A percentile compares a stretch with the other conserved stretches of the same genome.
Evolutionary conservation across 2,888 invertebrate genomes (phyloP).

Genomic region (Cerastis rubricosa): DNA sequence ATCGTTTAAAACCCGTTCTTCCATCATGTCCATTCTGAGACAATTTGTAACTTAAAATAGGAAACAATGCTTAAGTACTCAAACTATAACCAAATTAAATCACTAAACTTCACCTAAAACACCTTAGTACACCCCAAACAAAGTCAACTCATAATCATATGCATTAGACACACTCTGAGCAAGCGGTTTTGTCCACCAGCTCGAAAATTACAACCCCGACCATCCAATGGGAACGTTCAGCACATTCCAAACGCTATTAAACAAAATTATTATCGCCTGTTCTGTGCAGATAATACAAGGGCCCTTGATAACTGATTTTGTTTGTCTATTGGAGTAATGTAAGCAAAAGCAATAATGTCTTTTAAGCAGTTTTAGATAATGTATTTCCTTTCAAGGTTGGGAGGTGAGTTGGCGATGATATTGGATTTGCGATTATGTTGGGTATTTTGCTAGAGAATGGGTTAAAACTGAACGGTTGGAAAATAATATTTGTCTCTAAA

Average conservation of each 20-base stretch:
- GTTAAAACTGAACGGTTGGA: not conserved
- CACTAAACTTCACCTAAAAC: not conserved
- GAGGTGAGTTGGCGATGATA: not conserved
- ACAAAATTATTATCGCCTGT: constrained; percentile 65
- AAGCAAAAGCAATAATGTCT: constrained; percentile 4
- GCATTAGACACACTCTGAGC: constrained; percentile 69
- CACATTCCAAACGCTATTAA: constrained; percentile 57
- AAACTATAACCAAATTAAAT: not conserved
- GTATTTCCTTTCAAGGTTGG: constrained; percentile 16
- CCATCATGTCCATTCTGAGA: too few species aligned
- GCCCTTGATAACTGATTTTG: constrained; percentile 56
- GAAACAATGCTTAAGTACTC: not conserved
- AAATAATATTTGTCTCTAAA: too few species aligned
- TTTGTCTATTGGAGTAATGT: constrained; percentile 37
- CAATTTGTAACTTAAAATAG: too few species aligned
- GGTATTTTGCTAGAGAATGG: not conserved
- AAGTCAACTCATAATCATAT: constrained; percentile 61
- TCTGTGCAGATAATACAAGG: constrained; percentile 47
- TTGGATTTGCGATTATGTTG: not conserved
- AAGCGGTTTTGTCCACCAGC: constrained; percentile 64
- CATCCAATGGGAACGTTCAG: constrained; percentile 53
- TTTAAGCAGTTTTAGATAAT: constrained; percentile 11
- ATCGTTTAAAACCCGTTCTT: too few species aligned
- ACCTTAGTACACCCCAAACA: constrained; percentile 28
- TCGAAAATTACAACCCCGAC: constrained; percentile 43